Conservation (phyloP, 2,888 invertebrate genomes). For the Pecten maximus region DNA sequence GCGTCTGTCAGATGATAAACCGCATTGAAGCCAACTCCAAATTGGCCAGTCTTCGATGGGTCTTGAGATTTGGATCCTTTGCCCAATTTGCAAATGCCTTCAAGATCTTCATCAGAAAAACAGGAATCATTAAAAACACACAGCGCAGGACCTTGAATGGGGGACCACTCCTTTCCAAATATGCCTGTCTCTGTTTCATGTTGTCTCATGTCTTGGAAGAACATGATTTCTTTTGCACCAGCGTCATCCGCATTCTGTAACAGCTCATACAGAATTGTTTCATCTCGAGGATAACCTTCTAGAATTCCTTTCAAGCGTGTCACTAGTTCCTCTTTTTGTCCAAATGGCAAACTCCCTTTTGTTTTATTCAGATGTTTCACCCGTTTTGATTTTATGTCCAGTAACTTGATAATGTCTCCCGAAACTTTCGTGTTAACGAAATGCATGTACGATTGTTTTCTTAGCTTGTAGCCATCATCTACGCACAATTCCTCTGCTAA, state of each 20-base stretch:
- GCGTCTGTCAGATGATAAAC: conserved; percentile 81
- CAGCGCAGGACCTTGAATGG: conserved; percentile 78
- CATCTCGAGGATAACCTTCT: conserved; percentile 72
- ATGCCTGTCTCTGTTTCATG: conserved; percentile 62
- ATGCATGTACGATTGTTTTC: conserved; percentile 33
- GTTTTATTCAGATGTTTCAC: not conserved
- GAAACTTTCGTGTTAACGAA: conserved; percentile 43
- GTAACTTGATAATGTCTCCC: not conserved
- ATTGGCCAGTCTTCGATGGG: conserved; percentile 78
- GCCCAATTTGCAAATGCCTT: conserved; percentile 78
- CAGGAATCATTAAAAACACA: conserved; percentile 79
- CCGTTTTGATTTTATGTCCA: conserved; percentile 46
- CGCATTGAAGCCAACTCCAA: conserved; percentile 81
- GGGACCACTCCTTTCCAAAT: conserved; percentile 68
- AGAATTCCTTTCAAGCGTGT: conserved; percentile 71
- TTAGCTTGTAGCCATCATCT: conserved; percentile 40
- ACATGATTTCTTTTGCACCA: conserved; percentile 73
- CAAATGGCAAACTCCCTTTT: conserved; percentile 60
- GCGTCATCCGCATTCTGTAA: conserved; percentile 79
- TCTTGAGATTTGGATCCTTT: conserved; percentile 77
- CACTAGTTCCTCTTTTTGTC: conserved; percentile 74
- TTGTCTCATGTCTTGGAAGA: conserved; percentile 69
- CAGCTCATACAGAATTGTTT: conserved; percentile 75
- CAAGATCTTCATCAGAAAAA: conserved; percentile 75
- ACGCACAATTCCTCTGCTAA: conserved; percentile 34